Conservation (phyloP, 2,113 vertebrate genomes). For the Chloebia gouldiae region DNA sequence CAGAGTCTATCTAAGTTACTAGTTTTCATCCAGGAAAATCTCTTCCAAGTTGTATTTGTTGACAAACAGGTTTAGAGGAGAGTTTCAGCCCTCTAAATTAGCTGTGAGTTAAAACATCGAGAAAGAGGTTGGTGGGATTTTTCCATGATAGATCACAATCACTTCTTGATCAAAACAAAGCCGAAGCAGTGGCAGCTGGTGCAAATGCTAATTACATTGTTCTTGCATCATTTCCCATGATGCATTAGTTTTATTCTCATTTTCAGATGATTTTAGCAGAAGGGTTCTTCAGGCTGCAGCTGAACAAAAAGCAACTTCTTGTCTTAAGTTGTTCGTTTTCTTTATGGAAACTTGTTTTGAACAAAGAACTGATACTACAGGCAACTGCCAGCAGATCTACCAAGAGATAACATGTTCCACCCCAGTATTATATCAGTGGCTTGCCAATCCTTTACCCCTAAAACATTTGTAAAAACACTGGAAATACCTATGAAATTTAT, state of each 20-base stretch:
- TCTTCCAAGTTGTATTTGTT: background rate
- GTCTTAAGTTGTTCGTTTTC: background rate
- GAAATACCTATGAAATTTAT: slow-evolving; percentile 49
- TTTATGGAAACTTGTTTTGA: slow-evolving; percentile 11
- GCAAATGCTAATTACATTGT: background rate
- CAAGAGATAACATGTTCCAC: background rate
- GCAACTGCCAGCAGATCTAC: background rate
- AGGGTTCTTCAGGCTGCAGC: background rate
- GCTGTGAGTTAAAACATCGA: background rate
- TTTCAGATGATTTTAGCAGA: background rate
- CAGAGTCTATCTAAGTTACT: background rate
- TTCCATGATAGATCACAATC: background rate
- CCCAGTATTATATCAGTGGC: background rate
- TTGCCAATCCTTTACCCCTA: slow-evolving; percentile 45
- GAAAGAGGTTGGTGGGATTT: background rate
- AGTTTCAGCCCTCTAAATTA: background rate
- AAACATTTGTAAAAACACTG: slow-evolving; percentile 52
- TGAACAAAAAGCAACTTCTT: slow-evolving; percentile 16
- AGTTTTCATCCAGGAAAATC: background rate
- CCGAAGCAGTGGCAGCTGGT: background rate
- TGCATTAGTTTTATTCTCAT: background rate
- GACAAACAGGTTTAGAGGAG: background rate
- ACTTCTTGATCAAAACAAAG: background rate
- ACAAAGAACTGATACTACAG: background rate
- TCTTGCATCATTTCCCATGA: background rate